Conservation (phyloP, 2,888 invertebrate genomes). For the Plagiodera versicolora region DNA sequence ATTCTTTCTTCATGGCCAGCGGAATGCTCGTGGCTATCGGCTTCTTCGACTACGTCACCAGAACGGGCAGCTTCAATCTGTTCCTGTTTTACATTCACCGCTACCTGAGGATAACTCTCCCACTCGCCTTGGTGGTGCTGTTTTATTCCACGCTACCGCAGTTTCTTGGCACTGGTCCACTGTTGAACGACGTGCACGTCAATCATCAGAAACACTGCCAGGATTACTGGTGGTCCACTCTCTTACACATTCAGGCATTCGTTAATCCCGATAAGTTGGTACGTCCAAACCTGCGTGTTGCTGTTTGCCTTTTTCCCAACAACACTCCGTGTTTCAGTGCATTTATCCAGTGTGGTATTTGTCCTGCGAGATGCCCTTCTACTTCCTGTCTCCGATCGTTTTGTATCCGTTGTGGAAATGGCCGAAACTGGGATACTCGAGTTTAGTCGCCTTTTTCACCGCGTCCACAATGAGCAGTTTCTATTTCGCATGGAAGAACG, state of each 20-base stretch:
- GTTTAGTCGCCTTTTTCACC: conserved; percentile 39
- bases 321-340: conserved; percentile 38
- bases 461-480: conserved; percentile 48
- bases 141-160: conserved; percentile 53
- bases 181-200: conserved; percentile 46
- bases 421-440: conserved; percentile 48
- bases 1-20: conserved; percentile 65
- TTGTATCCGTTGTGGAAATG: conserved; percentile 52
- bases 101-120: conserved; percentile 56
- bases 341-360: conserved; percentile 56
- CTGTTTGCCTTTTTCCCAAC: too few relatives aligned
- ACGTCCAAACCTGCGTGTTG: too few relatives aligned
- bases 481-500: conserved; percentile 47
- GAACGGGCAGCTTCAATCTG: conserved; percentile 46
- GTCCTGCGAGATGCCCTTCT: conserved; percentile 54
- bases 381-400: conserved; percentile 53
- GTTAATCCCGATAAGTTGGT: conserved; percentile 39
- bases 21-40: conserved; percentile 60
- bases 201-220: conserved; percentile 41
- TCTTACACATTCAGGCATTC: conserved; percentile 52
- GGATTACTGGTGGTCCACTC: conserved; percentile 50
- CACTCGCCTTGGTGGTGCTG: conserved; percentile 54
- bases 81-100: conserved; percentile 52
- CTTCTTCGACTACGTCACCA: conserved; percentile 47
- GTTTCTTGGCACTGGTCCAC: conserved; percentile 55